Evolutionary conservation across 2,113 vertebrate species (phyloP).

Genomic region (Pholis gunnellus): DNA sequence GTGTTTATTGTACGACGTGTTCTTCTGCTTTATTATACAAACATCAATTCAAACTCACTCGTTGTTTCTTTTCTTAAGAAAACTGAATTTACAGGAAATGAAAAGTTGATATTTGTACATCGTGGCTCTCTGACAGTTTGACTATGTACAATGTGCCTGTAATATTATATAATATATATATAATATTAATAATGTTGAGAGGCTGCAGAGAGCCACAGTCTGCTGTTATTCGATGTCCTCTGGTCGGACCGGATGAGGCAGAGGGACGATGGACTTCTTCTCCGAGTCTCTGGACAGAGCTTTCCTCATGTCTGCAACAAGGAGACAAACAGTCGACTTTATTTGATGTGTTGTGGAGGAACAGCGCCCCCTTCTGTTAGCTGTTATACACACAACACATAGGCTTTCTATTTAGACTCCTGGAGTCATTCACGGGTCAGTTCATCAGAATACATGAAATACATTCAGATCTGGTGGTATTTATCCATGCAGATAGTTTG

Average conservation of each 20-base stretch:
- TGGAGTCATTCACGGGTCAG: no score
- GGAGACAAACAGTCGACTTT: neutral
- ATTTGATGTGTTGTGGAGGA: no score
- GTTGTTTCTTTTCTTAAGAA: conserved; percentile 5
- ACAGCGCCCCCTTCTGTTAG: no score
- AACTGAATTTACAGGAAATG: conserved; percentile 38
- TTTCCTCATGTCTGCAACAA: conserved; percentile 93
- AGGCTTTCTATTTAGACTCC: no score
- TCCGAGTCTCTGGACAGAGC: conserved; percentile 94
- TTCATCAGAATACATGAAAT: no score
- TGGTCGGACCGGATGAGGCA: conserved; percentile 95
- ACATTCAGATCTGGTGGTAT: no score
- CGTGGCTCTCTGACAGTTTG: conserved; percentile 57
- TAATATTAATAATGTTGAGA: neutral
- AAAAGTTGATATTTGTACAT: neutral
- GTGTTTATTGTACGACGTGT: conserved; percentile 49
- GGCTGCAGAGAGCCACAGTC: conserved; percentile 60
- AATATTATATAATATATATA: neutral
- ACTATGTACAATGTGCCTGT: conserved; percentile 28
- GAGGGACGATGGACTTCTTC: conserved; percentile 95
- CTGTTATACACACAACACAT: no score
- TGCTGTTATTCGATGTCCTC: conserved; percentile 95
- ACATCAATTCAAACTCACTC: neutral
- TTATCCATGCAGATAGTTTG: no score
- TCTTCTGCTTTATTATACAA: conserved; percentile 19